Evolutionary conservation across 2,888 invertebrate species (phyloP).

Genomic region (Exocentrus adspersus): DNA sequence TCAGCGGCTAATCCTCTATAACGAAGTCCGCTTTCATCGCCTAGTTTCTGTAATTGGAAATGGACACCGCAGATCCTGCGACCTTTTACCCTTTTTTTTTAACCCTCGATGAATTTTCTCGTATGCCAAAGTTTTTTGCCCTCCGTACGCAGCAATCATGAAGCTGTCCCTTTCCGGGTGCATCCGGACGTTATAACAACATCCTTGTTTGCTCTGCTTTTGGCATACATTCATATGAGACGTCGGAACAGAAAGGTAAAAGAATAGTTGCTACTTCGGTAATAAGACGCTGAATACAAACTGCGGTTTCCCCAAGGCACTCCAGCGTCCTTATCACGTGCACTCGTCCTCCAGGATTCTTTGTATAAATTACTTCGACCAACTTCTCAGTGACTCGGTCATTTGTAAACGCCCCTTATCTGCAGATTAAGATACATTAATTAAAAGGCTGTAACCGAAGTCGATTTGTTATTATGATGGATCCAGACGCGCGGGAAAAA

Average conservation of each 20-base stretch:
- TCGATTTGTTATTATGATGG: constrained; percentile 18
- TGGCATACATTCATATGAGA: too few relatives aligned
- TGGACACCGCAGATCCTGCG: background rate
- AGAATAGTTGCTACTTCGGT: too few relatives aligned
- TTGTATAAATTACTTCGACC: constrained; percentile 28
- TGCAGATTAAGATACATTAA: constrained; percentile 18
- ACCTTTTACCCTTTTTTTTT: background rate
- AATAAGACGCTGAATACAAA: too few relatives aligned
- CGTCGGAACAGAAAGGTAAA: too few relatives aligned
- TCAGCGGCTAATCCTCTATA: background rate
- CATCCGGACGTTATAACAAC: too few relatives aligned
- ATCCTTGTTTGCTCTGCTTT: too few relatives aligned
- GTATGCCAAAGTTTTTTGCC: too few relatives aligned
- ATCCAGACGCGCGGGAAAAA: background rate
- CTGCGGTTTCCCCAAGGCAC: constrained; percentile 1
- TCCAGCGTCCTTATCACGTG: constrained; percentile 15
- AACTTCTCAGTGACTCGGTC: constrained; percentile 23
- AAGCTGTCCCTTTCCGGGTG: too few relatives aligned
- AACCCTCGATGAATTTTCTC: background rate
- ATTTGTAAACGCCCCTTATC: constrained; percentile 24
- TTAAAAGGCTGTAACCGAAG: constrained; percentile 12
- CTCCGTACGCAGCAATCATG: too few relatives aligned
- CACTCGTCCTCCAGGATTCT: constrained; percentile 22
- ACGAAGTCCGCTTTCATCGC: constrained; percentile 4
- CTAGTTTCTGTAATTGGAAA: constrained; percentile 3